These are phyloP conservation scores for Crypturellus tataupa DNA, from an alignment of 2,797 vertebrate species.

Conservation along the genomic window DNA sequence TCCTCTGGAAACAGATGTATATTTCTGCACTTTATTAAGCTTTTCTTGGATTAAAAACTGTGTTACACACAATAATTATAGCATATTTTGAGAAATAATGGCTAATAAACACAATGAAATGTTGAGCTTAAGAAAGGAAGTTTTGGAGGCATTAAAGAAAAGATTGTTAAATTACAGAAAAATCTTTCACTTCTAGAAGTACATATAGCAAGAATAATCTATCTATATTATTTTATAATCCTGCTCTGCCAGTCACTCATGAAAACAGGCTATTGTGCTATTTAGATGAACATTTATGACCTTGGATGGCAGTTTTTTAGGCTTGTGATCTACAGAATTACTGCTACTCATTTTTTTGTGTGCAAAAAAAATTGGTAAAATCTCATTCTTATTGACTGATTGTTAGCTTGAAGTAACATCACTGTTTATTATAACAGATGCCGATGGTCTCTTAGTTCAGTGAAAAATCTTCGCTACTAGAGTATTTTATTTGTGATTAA, in stretches of 20 bases:
- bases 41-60: background rate
- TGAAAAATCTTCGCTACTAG: background rate
- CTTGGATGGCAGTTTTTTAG: background rate
- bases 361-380: background rate
- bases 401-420: background rate
- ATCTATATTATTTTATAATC: background rate
- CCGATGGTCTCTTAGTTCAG: background rate
- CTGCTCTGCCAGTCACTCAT: background rate
- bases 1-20: constrained; percentile 22
- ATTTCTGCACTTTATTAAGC: background rate
- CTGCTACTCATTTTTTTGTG: background rate
- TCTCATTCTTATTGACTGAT: background rate
- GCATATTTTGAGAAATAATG: background rate
- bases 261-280: background rate
- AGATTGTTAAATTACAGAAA: background rate
- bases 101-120: background rate
- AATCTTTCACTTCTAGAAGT: background rate
- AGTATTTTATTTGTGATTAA: background rate
- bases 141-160: background rate
- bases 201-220: background rate
- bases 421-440: background rate
- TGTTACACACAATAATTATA: background rate
- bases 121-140: background rate
- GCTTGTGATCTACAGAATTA: background rate
- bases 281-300: background rate